Conservation (phyloP, 1,140 invertebrate species). For the Tigriopus japonicus region DNA sequence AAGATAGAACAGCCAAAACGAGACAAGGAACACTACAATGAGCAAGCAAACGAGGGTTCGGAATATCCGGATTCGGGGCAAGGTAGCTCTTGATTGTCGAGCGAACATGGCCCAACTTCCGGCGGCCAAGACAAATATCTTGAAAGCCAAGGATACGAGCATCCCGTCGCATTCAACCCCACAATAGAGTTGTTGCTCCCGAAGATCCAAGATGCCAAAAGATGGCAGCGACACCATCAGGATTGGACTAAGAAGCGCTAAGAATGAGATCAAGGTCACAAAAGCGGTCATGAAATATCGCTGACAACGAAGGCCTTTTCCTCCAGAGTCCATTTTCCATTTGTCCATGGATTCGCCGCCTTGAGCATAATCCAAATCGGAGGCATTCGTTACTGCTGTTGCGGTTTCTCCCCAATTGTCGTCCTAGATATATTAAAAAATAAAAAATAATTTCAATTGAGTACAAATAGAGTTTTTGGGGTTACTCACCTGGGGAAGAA, state of each 20-base stretch:
- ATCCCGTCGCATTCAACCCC: constrained; percentile 72
- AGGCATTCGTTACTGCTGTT: constrained; percentile 88
- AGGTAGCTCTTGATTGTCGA: constrained; percentile 50
- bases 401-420: constrained; percentile 97
- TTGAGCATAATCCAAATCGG: constrained; percentile 78
- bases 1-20: constrained; percentile 93
- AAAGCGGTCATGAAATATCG: constrained; percentile 54
- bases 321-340: not conserved
- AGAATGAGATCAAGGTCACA: constrained; percentile 46
- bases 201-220: constrained; percentile 34
- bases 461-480: not conserved
- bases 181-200: constrained; percentile 32
- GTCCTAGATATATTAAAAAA: constrained; percentile 39
- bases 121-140: constrained; percentile 68
- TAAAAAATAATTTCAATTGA: not conserved
- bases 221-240: constrained; percentile 85
- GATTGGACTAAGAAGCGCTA: constrained; percentile 72
- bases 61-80: constrained; percentile 82
- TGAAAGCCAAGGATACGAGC: constrained; percentile 73
- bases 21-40: constrained; percentile 76
- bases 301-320: not conserved
- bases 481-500: constrained; percentile 39
- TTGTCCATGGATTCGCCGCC: constrained; percentile 31
- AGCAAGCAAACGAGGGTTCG: constrained; percentile 66
- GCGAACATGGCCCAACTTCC: constrained; percentile 65